A percentile compares a stretch with the other conserved stretches of the same genome.
Evolutionary conservation across 2,888 invertebrate species (phyloP).

Genomic region (Cephus pygmeus): DNA sequence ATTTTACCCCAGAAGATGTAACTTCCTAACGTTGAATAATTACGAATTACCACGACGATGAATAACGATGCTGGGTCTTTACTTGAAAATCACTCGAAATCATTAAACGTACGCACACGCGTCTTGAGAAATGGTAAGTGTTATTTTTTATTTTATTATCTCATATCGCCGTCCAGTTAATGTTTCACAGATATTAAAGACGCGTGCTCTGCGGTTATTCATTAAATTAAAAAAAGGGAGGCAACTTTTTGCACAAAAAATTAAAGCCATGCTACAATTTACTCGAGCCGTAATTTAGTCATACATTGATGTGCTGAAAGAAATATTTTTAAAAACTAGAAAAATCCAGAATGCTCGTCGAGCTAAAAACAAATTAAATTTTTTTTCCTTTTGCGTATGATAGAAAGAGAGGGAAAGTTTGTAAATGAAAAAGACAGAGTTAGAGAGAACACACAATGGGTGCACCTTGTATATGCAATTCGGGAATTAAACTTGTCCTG

Average conservation of each 20-base stretch:
- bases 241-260: background rate
- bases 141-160: background rate
- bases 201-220: background rate
- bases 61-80: background rate
- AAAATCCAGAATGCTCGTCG: background rate
- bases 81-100: background rate
- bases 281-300: background rate
- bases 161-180: background rate
- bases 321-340: background rate
- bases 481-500: background rate
- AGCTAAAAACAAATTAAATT: background rate
- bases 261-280: background rate
- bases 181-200: background rate
- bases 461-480: background rate
- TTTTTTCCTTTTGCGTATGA: background rate
- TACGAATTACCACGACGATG: background rate
- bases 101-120: too few relatives aligned
- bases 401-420: background rate
- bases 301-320: background rate
- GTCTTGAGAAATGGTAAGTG: background rate
- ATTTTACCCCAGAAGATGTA: background rate
- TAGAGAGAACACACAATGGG: background rate
- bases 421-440: background rate
- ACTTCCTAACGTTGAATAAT: background rate
- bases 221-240: background rate